Evolutionary conservation across 2,113 vertebrate genomes (phyloP), one percentile per base, ranked within the genome.

Genomic region (Coracopsis vasa): DNA sequence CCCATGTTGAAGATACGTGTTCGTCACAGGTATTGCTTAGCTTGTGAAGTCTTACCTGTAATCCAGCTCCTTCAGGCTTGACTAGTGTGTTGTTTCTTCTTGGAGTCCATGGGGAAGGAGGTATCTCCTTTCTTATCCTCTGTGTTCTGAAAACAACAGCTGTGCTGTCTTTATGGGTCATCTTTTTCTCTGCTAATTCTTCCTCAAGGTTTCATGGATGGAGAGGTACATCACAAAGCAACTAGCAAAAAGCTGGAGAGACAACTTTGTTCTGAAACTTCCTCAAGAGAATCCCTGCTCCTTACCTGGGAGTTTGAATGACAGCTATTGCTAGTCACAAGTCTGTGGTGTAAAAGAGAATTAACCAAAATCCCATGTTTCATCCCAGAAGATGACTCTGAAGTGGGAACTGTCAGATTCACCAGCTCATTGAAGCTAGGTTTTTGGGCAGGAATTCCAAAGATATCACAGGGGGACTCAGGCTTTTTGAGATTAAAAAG

Each of bases 131-230:
- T 45, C 60, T 62, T 50, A n/a, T 56, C 27, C 47, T 81, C 25
- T 53, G 13, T 73, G 37, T 42, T 94, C 48, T 62, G 65, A 71
- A 80, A 78, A 47, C 21, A 72, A 17, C 64, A 56, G 24, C 54
- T 48, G 31, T 58, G 86, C 58, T 51, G 16, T 50, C 74, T 91
- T n/a, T 67, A 13, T 18, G 23, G 9, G n/a, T 61, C 35, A 3
- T 69, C 73, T 80, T 88, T 81, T 56, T 61, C 56, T 79, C 41
- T 72, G 45, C 28, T 80, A 62, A 67, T 95, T 62, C 35, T 82
- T 83, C 53, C 66, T 82, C 1, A 1, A 83, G 56, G 71, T 53
- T 75, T 86, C 67, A 33, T n/a, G 73, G 64, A 31, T 80, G 62
- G 65, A 72, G 71, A 39, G 17, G 23, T n/a, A 18, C 10, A 37